phyloP scores from a whole-genome alignment of 2,888 invertebrate genomes.

The Sipunculus nudus region DNA sequence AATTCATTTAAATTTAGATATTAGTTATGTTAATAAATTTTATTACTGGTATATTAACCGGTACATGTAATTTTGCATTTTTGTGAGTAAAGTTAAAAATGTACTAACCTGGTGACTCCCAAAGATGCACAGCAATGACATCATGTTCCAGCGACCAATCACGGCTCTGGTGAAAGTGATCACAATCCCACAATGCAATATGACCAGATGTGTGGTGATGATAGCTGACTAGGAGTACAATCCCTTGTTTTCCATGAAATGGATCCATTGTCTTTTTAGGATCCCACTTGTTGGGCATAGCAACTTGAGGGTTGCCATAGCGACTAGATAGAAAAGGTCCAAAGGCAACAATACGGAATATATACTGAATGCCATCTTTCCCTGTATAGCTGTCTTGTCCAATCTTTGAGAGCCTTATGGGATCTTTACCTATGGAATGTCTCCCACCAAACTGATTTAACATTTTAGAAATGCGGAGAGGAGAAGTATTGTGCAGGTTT shows the following conservation, averaged over 20 bases:
- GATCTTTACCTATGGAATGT: slow-evolving; percentile 55
- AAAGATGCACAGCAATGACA: slow-evolving; percentile 62
- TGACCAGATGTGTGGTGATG: slow-evolving; percentile 58
- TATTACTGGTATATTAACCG: too few species aligned
- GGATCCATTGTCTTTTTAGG: slow-evolving; percentile 50
- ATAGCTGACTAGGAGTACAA: slow-evolving; percentile 59
- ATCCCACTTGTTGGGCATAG: slow-evolving; percentile 42
- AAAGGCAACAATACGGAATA: slow-evolving; percentile 60
- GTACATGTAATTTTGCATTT: too few species aligned
- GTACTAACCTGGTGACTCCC: slow-evolving; percentile 62
- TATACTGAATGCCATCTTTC: slow-evolving; percentile 51
- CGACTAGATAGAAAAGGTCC: slow-evolving; percentile 61
- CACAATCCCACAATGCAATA: slow-evolving; percentile 64
- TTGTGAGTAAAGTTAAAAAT: too few species aligned
- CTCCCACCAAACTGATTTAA: slow-evolving; percentile 56
- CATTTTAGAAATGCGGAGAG: slow-evolving; percentile 56
- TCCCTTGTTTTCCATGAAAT: slow-evolving; percentile 59
- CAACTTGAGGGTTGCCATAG: slow-evolving; percentile 59
- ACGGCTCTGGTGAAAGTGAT: slow-evolving; percentile 60
- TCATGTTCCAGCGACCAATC: slow-evolving; percentile 57
- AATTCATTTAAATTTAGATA: too few species aligned
- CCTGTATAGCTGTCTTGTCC: slow-evolving; percentile 56
- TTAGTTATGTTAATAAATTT: too few species aligned
- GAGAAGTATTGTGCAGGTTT: slow-evolving; percentile 59
- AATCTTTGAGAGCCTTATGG: slow-evolving; percentile 53